phyloP scores from a whole-genome alignment of 2,888 invertebrate genomes.

The Dynastes maya region DNA sequence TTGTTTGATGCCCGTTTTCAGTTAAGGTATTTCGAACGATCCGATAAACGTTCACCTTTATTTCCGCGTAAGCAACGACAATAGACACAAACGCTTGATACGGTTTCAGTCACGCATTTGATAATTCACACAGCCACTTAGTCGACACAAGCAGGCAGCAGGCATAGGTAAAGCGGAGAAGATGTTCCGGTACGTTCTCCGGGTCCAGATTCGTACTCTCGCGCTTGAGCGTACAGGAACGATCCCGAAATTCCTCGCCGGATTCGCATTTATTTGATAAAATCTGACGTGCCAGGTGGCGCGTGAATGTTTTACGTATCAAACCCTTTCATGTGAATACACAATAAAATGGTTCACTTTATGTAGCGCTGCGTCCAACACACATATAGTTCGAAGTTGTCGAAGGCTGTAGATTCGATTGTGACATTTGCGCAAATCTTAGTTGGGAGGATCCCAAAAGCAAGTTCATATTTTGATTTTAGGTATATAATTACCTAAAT shows the following conservation, averaged over 20 bases:
- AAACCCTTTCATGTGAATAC: conserved; percentile 61
- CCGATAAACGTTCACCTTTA: background rate
- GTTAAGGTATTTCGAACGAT: too few relatives aligned
- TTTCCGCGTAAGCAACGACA: conserved; percentile 27
- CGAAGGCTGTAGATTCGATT: too few relatives aligned
- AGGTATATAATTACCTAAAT: too few relatives aligned
- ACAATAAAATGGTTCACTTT: conserved; percentile 59
- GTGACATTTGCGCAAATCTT: too few relatives aligned
- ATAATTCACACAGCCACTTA: conserved; percentile 45
- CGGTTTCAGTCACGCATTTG: conserved; percentile 44
- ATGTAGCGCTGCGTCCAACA: background rate
- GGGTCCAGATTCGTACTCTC: conserved; percentile 10
- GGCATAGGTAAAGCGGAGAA: conserved; percentile 15
- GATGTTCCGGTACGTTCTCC: conserved; percentile 35
- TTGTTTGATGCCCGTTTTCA: too few relatives aligned
- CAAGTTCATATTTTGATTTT: too few relatives aligned
- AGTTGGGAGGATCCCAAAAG: too few relatives aligned
- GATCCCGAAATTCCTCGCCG: conserved; percentile 51
- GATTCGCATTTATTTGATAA: conserved; percentile 57
- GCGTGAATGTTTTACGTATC: conserved; percentile 62
- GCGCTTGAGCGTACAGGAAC: conserved; percentile 40
- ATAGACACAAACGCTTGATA: conserved; percentile 37
- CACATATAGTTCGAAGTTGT: too few relatives aligned
- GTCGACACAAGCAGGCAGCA: conserved; percentile 17
- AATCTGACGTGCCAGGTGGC: conserved; percentile 58